Base-by-base conservation (phyloP, 1,140 invertebrate species). In the Subanguina moxae region DNA sequence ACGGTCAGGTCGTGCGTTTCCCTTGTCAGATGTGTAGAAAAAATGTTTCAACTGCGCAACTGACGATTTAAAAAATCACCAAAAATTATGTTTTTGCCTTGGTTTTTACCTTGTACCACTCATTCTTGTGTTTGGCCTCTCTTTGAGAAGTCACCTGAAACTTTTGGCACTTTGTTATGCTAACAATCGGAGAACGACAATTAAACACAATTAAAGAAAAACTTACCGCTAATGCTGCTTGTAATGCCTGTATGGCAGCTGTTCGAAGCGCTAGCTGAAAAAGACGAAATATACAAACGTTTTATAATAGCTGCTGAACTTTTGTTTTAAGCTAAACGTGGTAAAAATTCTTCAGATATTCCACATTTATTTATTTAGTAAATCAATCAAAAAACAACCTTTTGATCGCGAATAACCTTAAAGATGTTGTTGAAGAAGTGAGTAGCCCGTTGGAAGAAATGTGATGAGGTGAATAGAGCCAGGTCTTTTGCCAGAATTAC, bases 361-460 rank as follows among this genome's bases (percentile, higher is more conserved):
- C n/a, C n/a, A n/a, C n/a, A n/a, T n/a, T n/a, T n/a, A n/a, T n/a
- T n/a, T n/a, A n/a, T n/a, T n/a, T n/a, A n/a, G n/a, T n/a, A n/a
- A n/a, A n/a, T n/a, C n/a, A n/a, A n/a, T n/a, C 3, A 52, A 3
- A 52, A 52, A 52, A 5, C 17, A 67, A 86, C 85, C 82, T 96
- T 95, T 0, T 91, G 89, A 85, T 97, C 93, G 66, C 90, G 88
- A 32, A 97, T 88, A 1, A 92, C 91, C 77, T 90, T 90, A 76
- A 97, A 93, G 67, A 97, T 95, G 43, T 78, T 82, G 68, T 97
- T 93, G 84, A 97, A 97, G 84, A 97, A 97, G 57, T 89, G 89
- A 19, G 91, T 91, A 0, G 96, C 91, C 87, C 95, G 92, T 85
- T 97, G 93, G 82, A 95, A 97, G 84, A 99, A 99, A 84, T 94